Conservation (phyloP, 2,888 invertebrate species). For the Melinaea marsaeus region DNA sequence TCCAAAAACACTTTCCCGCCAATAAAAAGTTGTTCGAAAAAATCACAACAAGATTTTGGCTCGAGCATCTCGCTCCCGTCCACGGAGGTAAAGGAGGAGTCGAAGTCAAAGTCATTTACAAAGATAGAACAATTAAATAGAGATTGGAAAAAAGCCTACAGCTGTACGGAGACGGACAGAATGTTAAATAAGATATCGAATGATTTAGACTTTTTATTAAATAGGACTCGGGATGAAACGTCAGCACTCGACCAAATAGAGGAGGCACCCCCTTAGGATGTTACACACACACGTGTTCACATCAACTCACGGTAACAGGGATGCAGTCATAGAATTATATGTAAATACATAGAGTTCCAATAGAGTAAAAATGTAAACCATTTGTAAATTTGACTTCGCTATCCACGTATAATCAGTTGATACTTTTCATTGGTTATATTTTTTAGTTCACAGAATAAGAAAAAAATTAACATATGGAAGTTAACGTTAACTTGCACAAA, state of each 20-base stretch:
- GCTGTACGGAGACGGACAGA: constrained; percentile 72
- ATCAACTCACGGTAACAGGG: constrained; percentile 53
- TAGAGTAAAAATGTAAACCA: constrained; percentile 1
- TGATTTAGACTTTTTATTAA: constrained; percentile 88
- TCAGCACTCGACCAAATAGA: constrained; percentile 54
- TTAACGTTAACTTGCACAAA: too few relatives aligned
- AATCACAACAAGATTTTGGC: constrained; percentile 49
- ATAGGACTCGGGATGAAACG: constrained; percentile 74
- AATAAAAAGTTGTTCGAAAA: constrained; percentile 71
- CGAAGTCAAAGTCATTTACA: constrained; percentile 43
- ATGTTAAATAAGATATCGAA: constrained; percentile 89
- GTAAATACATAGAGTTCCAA: constrained; percentile 32
- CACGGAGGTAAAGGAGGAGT: constrained; percentile 51
- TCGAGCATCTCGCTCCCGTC: constrained; percentile 63
- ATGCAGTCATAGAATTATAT: constrained; percentile 45
- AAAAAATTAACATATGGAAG: too few relatives aligned
- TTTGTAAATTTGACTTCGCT: neutral
- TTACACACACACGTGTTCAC: constrained; percentile 33
- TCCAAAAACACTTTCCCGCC: constrained; percentile 61
- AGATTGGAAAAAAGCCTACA: constrained; percentile 62
- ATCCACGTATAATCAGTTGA: neutral
- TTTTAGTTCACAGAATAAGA: too few relatives aligned
- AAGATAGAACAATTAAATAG: constrained; percentile 62
- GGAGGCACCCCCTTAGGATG: constrained; percentile 61
- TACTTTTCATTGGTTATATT: too few relatives aligned